phyloP scores from a whole-genome alignment of 2,888 invertebrate species.

The Fragum sueziense region DNA sequence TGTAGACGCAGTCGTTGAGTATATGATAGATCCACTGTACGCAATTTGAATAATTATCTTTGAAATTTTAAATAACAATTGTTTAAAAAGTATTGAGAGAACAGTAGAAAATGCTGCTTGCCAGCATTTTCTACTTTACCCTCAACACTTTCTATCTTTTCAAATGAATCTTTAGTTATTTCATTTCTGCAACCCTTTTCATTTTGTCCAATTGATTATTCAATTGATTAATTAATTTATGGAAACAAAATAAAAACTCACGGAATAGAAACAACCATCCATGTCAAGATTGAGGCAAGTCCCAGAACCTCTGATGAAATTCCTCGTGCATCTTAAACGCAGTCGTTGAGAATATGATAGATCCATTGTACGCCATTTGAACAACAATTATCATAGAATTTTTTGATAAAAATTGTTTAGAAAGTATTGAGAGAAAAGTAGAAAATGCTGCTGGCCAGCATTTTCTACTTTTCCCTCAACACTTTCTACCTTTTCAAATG shows the following conservation, averaged over 20 bases:
- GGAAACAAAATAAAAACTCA: no score
- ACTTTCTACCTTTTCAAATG: no score
- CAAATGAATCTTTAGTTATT: no score
- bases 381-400: constrained; percentile 72
- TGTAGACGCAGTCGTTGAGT: constrained; percentile 70
- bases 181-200: no score
- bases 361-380: constrained; percentile 73
- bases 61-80: no score
- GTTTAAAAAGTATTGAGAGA: background rate
- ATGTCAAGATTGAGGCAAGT: constrained; percentile 68
- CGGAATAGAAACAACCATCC: constrained; percentile 74
- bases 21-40: constrained; percentile 71
- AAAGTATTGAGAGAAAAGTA: background rate
- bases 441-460: background rate
- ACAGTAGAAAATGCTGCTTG: background rate
- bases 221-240: no score
- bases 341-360: constrained; percentile 67
- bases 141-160: background rate
- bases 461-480: background rate
- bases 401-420: no score
- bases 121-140: background rate
- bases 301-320: constrained; percentile 71
- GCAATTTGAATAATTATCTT: constrained; percentile 68
- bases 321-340: constrained; percentile 63
- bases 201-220: no score